phyloP scores from a whole-genome alignment of 2,888 invertebrate species.

The Abscondita cerata region DNA sequence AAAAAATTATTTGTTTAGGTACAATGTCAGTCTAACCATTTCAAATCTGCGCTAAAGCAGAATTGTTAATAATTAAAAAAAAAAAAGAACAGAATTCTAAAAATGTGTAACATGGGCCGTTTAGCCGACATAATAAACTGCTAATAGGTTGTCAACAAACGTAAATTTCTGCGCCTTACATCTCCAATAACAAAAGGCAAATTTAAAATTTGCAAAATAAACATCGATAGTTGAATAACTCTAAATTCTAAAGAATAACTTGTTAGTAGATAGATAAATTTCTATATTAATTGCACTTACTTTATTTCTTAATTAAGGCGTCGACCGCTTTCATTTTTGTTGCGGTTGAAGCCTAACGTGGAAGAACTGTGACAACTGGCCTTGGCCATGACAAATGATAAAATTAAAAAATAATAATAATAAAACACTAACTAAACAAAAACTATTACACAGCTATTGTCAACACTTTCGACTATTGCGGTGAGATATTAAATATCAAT shows the following conservation, averaged over 20 bases:
- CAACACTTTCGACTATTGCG: conserved; percentile 32
- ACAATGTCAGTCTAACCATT: conserved; percentile 9
- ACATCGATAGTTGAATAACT: conserved; percentile 33
- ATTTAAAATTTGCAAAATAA: conserved; percentile 48
- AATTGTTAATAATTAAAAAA: background rate
- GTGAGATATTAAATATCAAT: conserved; percentile 40
- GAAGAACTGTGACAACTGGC: conserved; percentile 60
- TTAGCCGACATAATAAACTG: conserved; percentile 21
- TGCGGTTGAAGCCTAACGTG: conserved; percentile 44
- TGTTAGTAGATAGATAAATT: conserved; percentile 54
- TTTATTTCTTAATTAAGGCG: conserved; percentile 46
- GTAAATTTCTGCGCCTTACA: conserved; percentile 12
- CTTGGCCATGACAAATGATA: conserved; percentile 54
- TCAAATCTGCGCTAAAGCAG: background rate
- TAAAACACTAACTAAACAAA: conserved; percentile 41
- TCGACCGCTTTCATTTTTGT: conserved; percentile 24
- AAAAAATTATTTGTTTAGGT: conserved; percentile 3
- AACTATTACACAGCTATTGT: conserved; percentile 34
- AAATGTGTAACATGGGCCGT: conserved; percentile 10
- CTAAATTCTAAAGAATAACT: conserved; percentile 45
- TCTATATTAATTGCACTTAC: conserved; percentile 60
- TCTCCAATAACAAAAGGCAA: conserved; percentile 41
- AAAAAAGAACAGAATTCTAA: conserved; percentile 1
- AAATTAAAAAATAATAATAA: conserved; percentile 47
- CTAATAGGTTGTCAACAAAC: conserved; percentile 27